Evolutionary conservation across 2,888 invertebrate species (phyloP), one percentile per base, ranked within the genome.

Genomic region (Epirrhoe tristata): DNA sequence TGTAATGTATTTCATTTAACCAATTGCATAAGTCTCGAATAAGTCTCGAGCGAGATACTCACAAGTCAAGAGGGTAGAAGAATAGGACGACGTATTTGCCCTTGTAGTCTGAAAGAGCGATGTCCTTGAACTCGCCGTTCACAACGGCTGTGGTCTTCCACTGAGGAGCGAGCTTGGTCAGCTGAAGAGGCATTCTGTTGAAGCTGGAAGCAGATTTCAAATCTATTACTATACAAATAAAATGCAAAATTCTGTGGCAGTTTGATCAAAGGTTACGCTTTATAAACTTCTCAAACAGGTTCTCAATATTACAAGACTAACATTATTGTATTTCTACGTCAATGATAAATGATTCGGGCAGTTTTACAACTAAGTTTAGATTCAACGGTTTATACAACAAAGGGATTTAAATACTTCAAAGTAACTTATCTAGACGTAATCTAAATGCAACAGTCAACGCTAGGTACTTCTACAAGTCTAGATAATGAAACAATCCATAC

Each of bases 51-150:
- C 12, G 2, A 39, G 24, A 53, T 36, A 63, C 96, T 96, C 86
- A 97, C 97, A 98, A 98, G 85, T 98, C 98, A 63, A 97, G 91
- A 0, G 98, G 98, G 81, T 98, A 98, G 95, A 98, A 98, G 94
- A 98, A 98, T n/a, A 98, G 89, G 10, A 98, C 96, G 4, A 98
- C 94, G 81, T 98, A 98, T 96, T 98, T 97, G 74, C 98, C 98
- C 84, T 96, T 95, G 94, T 95, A 98, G 87, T 98, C 97, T 0
- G 94, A 83, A 57, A 98, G 94, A 12, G 94, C 93, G 74, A 98
- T 94, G 67, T 97, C 96, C 89, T 97, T 97, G 93, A 98, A 98
- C 85, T 96, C 95, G 14, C 96, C 96, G 81, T 97, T 95, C 32
- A 97, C 95, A 34, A 98, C 97, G 58, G 98, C 98, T 51, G 95